Percentiles rank a stretch among this genome's conserved stretches.
Evolutionary conservation across 1,140 invertebrate species (phyloP).

Genomic region (Pinna nobilis): DNA sequence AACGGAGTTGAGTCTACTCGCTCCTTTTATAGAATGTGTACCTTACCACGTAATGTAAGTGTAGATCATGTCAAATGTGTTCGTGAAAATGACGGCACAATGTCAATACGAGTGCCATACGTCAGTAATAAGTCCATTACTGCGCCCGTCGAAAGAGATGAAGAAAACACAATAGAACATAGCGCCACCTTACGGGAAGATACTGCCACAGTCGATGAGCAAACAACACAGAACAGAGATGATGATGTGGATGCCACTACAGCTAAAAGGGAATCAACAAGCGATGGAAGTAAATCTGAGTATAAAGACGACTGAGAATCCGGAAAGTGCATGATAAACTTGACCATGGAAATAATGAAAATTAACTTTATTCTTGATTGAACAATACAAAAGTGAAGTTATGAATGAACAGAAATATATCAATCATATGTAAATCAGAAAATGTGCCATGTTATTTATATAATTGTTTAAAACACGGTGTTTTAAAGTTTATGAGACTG

Average conservation of each 20-base stretch:
- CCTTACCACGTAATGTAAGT: background rate
- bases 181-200: too few species aligned
- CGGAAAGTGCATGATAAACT: background rate
- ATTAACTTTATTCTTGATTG: background rate
- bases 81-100: too few species aligned
- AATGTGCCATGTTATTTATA: background rate
- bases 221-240: conserved; percentile 3
- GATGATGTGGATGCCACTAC: background rate
- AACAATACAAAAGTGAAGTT: background rate
- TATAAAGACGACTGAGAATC: background rate
- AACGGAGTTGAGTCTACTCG: background rate
- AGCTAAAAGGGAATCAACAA: background rate
- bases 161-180: too few species aligned
- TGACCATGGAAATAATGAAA: background rate
- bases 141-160: too few species aligned
- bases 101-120: too few species aligned
- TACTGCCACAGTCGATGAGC: too few species aligned
- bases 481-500: too few species aligned
- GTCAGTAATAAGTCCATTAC: too few species aligned
- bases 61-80: conserved; percentile 7
- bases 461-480: too few species aligned
- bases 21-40: background rate
- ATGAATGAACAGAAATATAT: background rate
- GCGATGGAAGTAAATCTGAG: background rate
- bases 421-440: background rate